These are phyloP conservation scores for Delphinapterus leucas DNA, from an alignment of 2,113 vertebrate genomes.

Conservation along the genomic window DNA sequence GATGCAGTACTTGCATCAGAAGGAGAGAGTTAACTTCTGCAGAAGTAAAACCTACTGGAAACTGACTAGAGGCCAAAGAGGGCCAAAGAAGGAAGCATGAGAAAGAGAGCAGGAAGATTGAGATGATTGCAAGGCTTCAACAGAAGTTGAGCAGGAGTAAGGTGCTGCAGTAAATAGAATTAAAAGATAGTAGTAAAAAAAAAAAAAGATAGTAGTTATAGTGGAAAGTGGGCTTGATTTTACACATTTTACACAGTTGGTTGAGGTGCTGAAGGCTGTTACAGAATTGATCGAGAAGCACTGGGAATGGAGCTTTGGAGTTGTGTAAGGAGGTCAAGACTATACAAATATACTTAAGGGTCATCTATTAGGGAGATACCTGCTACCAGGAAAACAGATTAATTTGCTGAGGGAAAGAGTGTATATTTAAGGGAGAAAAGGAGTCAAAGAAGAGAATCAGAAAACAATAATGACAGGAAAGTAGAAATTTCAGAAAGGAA, in stretches of 20 bases:
- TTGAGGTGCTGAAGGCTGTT: neutral
- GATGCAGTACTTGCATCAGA: neutral
- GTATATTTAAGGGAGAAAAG: neutral
- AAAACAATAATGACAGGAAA: neutral
- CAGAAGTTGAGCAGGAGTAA: neutral
- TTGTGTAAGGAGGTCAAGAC: neutral
- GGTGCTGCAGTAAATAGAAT: neutral
- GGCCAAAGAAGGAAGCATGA: neutral
- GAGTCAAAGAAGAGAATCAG: neutral
- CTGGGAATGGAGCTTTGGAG: neutral
- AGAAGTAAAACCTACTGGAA: neutral
- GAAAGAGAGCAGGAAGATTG: neutral
- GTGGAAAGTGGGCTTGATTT: neutral
- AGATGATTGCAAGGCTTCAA: neutral
- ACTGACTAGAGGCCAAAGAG: neutral
- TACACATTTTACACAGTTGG: neutral
- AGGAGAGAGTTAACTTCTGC: neutral
- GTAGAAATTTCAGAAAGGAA: slow-evolving; percentile 16
- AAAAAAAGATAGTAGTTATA: neutral
- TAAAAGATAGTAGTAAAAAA: neutral
- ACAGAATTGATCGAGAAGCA: neutral
- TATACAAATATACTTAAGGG: neutral
- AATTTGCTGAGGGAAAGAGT: neutral
- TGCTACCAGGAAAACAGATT: neutral
- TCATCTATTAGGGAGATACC: neutral